These are phyloP conservation scores for Uropsilus gracilis DNA, from an alignment of 2,113 vertebrate genomes.

Conservation along the genomic window DNA sequence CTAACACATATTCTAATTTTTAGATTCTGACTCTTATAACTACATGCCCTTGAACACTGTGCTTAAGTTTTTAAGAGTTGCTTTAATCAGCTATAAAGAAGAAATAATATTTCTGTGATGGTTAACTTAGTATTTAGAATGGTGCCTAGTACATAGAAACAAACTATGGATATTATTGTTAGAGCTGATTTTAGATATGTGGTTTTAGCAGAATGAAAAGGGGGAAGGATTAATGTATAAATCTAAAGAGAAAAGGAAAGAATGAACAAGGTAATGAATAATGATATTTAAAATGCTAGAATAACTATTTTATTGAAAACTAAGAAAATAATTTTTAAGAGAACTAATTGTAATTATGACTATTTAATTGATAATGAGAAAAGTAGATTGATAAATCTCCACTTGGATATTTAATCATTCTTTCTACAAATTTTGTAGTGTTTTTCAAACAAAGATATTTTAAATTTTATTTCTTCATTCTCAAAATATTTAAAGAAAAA, in stretches of 20 bases:
- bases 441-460: not conserved
- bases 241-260: not conserved
- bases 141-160: not conserved
- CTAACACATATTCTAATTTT: not conserved
- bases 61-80: not conserved
- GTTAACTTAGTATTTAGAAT: not conserved
- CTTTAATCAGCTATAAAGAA: not conserved
- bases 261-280: not conserved
- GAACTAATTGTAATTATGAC: not conserved
- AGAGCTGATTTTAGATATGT: not conserved
- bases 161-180: not conserved
- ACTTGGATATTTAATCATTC: not conserved
- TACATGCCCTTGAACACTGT: not conserved
- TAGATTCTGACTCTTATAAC: not conserved
- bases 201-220: not conserved
- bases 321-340: not conserved
- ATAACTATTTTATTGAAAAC: not conserved
- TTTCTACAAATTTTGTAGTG: not conserved
- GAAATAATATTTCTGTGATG: not conserved
- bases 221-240: not conserved
- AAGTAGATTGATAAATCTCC: not conserved
- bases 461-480: not conserved
- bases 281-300: not conserved
- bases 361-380: not conserved
- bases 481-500: not conserved